Conservation (phyloP, 2,888 invertebrate species). For the Apodemia hepburni region DNA sequence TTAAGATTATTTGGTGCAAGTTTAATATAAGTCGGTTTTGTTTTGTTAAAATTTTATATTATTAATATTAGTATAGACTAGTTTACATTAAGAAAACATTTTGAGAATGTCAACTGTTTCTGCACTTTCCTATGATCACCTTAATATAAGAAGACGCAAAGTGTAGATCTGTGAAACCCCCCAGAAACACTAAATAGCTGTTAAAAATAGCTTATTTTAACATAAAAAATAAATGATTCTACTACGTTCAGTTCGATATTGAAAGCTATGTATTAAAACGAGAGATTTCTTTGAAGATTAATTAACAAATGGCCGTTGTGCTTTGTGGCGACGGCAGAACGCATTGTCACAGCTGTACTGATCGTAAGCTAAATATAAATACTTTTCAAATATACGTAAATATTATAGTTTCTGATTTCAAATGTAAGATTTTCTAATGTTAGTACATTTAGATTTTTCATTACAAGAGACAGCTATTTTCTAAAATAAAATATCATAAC, state of each 20-base stretch:
- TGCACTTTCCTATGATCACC: background rate
- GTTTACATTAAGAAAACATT: too few relatives aligned
- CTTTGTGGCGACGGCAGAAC: background rate
- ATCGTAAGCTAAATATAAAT: background rate
- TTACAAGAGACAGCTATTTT: too few relatives aligned
- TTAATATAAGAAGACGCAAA: background rate
- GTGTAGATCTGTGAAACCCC: background rate
- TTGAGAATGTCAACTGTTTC: too few relatives aligned
- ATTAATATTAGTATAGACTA: too few relatives aligned
- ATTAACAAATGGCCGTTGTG: background rate
- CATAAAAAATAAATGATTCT: background rate
- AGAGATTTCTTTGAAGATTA: slow-evolving; percentile 7
- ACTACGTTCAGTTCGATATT: background rate
- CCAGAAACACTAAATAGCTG: slow-evolving; percentile 1
- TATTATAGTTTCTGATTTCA: too few relatives aligned
- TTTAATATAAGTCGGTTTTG: too few relatives aligned
- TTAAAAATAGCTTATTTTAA: slow-evolving; percentile 7
- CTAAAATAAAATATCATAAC: too few relatives aligned
- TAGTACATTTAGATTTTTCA: too few relatives aligned
- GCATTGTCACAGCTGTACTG: slow-evolving; percentile 7
- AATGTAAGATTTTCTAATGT: too few relatives aligned
- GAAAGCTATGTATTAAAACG: background rate
- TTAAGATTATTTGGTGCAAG: too few relatives aligned
- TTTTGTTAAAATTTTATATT: too few relatives aligned
- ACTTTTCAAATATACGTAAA: too few relatives aligned